These are phyloP conservation scores for Pseudopodoces humilis DNA, from an alignment of 2,113 vertebrate genomes.

Conservation along the genomic window DNA sequence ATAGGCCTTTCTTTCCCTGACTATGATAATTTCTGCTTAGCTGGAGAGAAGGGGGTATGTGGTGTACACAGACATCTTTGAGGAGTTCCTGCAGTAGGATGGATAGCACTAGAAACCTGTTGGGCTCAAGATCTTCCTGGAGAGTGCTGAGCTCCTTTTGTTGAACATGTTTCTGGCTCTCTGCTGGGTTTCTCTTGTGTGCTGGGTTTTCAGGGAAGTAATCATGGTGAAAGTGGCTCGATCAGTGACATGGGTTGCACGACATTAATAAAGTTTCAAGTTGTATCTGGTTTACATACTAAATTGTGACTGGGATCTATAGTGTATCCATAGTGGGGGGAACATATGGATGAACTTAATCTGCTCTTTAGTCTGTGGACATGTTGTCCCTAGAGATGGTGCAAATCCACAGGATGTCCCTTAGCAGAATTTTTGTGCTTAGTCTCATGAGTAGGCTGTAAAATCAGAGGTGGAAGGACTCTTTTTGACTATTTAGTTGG, in stretches of 20 bases:
- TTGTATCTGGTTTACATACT: neutral
- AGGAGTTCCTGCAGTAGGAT: neutral
- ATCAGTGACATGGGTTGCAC: neutral
- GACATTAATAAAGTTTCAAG: neutral
- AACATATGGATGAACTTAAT: neutral
- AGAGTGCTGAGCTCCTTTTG: neutral
- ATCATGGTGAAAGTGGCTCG: neutral
- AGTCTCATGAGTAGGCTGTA: neutral
- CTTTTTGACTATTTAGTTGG: neutral
- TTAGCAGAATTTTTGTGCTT: neutral
- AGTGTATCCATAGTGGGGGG: neutral
- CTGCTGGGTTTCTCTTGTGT: neutral
- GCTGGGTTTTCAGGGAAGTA: neutral
- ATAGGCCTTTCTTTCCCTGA: neutral
- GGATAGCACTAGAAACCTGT: neutral
- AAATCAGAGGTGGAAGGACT: neutral
- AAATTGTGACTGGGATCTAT: neutral
- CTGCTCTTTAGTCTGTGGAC: neutral
- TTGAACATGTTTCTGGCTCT: accelerated
- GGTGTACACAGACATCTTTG: neutral
- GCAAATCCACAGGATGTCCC: neutral
- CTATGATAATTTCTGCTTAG: neutral
- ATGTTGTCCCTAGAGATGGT: neutral
- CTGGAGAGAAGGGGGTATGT: neutral
- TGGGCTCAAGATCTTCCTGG: neutral